Conservation (phyloP, 2,888 invertebrate species). For the Gibbula magus region DNA sequence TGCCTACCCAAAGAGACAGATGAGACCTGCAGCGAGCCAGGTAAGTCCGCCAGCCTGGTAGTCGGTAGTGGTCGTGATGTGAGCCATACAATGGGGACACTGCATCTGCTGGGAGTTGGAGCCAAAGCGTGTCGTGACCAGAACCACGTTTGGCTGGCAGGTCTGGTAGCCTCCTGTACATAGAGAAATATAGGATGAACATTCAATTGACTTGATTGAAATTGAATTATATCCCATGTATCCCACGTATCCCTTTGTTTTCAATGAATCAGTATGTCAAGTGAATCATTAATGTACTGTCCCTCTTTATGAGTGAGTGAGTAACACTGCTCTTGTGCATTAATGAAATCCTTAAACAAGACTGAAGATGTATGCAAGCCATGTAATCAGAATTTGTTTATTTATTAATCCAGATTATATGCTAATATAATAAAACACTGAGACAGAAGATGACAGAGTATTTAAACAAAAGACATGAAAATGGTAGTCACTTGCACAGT, state of each 20-base stretch:
- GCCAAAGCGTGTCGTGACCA: conserved; percentile 24
- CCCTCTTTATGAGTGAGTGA: too few relatives aligned
- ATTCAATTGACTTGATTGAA: background rate
- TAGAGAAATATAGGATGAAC: background rate
- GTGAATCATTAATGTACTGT: too few relatives aligned
- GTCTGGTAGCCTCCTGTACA: background rate
- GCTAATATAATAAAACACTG: too few relatives aligned
- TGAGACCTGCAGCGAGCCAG: conserved; percentile 41
- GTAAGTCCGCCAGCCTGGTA: conserved; percentile 42
- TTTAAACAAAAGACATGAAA: too few relatives aligned
- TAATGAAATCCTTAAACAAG: too few relatives aligned
- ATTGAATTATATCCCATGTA: background rate
- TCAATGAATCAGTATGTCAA: background rate
- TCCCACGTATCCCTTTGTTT: background rate
- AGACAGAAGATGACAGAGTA: too few relatives aligned
- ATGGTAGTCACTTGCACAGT: too few relatives aligned
- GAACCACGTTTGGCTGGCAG: background rate
- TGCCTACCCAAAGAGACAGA: conserved; percentile 49
- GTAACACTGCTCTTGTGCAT: too few relatives aligned
- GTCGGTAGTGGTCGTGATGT: conserved; percentile 35
- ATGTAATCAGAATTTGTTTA: too few relatives aligned
- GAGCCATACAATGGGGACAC: conserved; percentile 38
- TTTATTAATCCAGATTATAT: too few relatives aligned
- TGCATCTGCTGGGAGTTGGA: conserved; percentile 28
- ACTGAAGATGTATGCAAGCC: too few relatives aligned